Base-by-base conservation (phyloP, 2,113 vertebrate species). In the Beaufortia kweichowensis region DNA sequence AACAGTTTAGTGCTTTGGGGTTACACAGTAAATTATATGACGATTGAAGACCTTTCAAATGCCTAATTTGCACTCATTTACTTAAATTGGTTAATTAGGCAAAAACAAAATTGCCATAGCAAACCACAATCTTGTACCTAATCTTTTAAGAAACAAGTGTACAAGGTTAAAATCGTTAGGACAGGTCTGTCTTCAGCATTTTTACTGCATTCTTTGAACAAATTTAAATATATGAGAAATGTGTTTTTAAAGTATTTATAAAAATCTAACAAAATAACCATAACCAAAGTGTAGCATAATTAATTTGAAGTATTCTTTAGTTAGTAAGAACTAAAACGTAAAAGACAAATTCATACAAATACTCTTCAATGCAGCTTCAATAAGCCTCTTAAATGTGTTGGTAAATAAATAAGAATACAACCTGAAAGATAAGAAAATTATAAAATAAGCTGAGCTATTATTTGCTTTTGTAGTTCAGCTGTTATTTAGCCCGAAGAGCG, bases 401-500 rank as follows among this genome's bases (percentile, higher is more conserved):
- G 41, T 21, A 62, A 62, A n/a, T 23, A 21, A 33, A 48, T 6
- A 29, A 60, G 6, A 60, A 72, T 15, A 24, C 23, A 28, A 33
- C 39, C 8, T 24, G 3, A 53, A 62, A 62, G 33, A 35, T 23
- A 35, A 5, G 12, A 53, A 77, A 48, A 33, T 41, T 39, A 29
- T 19, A 53, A 75, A 64, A 68, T 60, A 48, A 17, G 24, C 35
- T 61, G 62, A 21, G 31, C 55, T 35, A 7, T 74, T 56, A 60
- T 68, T 69, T 64, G 62, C 71, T 69, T 56, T 28, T 39, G 35
- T 39, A 39, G 35, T 9, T n/a, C n/a, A 46, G 57, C 33, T 62
- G 26, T 48, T 60, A 31, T 65, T 78, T 55, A 68, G 68, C 66
- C 65, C n/a, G 46, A 56, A 67, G 60, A 79, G 67, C 72, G 26